Evolutionary conservation across 2,888 invertebrate genomes (phyloP).

Genomic region (Microctonus hyperodae): DNA sequence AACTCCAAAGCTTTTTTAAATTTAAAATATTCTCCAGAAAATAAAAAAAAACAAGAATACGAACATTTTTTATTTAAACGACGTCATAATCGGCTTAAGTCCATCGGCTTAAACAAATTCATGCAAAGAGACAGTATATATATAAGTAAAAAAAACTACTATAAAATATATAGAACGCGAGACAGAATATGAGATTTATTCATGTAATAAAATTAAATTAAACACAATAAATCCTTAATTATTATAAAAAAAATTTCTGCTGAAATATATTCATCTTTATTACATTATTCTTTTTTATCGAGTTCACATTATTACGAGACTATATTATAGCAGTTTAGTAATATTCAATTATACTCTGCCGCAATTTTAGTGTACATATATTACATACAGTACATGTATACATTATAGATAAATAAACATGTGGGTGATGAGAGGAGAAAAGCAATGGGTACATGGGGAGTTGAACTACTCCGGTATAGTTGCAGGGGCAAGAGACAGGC

Average conservation of each 20-base stretch:
- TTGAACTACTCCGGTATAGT: conserved; percentile 25
- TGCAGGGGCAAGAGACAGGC: conserved; percentile 38
- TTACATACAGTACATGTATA: neutral
- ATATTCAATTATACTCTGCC: neutral
- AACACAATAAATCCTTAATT: neutral
- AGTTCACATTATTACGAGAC: neutral
- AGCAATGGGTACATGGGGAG: neutral
- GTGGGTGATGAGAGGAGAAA: neutral
- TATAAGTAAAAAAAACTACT: too few species aligned
- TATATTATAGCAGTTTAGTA: neutral
- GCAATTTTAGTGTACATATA: neutral
- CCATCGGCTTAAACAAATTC: conserved; percentile 1
- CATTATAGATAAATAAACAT: neutral
- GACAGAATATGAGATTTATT: neutral
- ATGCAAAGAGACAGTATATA: neutral
- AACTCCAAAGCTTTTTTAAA: neutral
- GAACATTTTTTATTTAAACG: neutral
- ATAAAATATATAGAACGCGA: neutral
- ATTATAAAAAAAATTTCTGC: neutral
- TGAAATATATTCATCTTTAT: too few species aligned
- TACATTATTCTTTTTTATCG: neutral
- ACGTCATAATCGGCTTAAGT: neutral
- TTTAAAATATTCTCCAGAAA: neutral
- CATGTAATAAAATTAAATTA: neutral
- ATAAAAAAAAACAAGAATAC: too few species aligned